Conservation (phyloP, 2,113 vertebrate species). For the Myrmophylax atrothorax region DNA sequence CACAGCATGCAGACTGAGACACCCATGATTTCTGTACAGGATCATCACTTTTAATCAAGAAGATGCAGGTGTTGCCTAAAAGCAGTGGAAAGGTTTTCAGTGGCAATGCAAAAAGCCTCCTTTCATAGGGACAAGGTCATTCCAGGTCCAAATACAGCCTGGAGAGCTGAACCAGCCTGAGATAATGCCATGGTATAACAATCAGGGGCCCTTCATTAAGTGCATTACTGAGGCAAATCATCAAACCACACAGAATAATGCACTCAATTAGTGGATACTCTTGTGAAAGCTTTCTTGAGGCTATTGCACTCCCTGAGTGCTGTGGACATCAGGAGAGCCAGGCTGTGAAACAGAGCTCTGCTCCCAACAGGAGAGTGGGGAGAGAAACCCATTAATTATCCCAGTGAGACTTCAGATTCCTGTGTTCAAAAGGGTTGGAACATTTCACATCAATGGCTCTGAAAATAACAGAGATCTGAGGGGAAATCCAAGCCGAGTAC, state of each 20-base stretch:
- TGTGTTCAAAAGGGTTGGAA: background rate
- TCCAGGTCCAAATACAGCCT: background rate
- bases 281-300: constrained; percentile 3
- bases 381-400: background rate
- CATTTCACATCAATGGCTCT: background rate
- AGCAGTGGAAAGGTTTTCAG: background rate
- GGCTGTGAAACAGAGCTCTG: background rate
- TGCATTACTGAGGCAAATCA: constrained; percentile 40
- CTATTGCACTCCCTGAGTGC: background rate
- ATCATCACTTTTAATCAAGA: background rate
- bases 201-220: constrained; percentile 48
- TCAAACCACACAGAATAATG: background rate
- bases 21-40: background rate
- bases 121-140: background rate
- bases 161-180: background rate
- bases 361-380: background rate
- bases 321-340: background rate
- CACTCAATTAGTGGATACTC: background rate
- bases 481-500: background rate
- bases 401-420: background rate
- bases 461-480: background rate
- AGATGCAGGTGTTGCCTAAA: background rate
- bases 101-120: background rate
- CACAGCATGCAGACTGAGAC: background rate
- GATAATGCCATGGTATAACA: constrained; percentile 22